Conservation (phyloP, 2,113 vertebrate genomes). For the Turnix velox region DNA sequence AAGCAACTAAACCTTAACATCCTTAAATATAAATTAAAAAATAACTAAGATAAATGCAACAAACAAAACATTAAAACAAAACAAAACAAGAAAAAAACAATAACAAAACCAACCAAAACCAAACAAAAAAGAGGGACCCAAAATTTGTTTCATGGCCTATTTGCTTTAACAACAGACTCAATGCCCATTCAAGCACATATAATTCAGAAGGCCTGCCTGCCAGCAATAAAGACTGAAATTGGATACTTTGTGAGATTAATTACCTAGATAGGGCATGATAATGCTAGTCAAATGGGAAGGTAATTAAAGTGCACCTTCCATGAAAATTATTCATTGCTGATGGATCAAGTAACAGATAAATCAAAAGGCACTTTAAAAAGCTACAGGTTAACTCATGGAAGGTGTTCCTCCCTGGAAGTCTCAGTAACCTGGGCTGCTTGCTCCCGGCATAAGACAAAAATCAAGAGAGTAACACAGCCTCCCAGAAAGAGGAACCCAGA, state of each 20-base stretch:
- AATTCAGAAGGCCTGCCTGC: slow-evolving; percentile 90
- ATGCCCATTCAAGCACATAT: slow-evolving; percentile 84
- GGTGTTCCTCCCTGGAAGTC: slow-evolving; percentile 75
- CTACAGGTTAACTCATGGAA: slow-evolving; percentile 91
- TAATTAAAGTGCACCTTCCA: slow-evolving; percentile 99
- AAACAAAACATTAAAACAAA: no score
- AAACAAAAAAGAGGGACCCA: neutral
- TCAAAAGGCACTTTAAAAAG: slow-evolving; percentile 89
- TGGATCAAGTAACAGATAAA: slow-evolving; percentile 97
- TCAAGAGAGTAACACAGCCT: slow-evolving; percentile 37
- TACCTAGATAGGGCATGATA: slow-evolving; percentile 96
- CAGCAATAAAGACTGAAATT: slow-evolving; percentile 97
- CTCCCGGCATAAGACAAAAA: slow-evolving; percentile 70
- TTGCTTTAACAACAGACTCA: slow-evolving; percentile 74
- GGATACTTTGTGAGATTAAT: slow-evolving; percentile 99
- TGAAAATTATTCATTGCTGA: slow-evolving; percentile 99
- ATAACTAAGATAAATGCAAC: no score
- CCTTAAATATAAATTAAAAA: neutral
- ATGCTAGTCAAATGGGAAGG: slow-evolving; percentile 99
- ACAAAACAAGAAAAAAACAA: neutral
- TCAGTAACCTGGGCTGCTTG: slow-evolving; percentile 73
- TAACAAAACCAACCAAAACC: neutral
- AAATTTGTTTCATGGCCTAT: slow-evolving; percentile 68
- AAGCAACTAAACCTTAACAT: slow-evolving; percentile 38
- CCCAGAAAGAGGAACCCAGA: slow-evolving; percentile 44